A percentile compares a stretch with the other conserved stretches of the same genome.
Conservation (phyloP, 2,888 invertebrate species). For the Parnassius orleans region DNA sequence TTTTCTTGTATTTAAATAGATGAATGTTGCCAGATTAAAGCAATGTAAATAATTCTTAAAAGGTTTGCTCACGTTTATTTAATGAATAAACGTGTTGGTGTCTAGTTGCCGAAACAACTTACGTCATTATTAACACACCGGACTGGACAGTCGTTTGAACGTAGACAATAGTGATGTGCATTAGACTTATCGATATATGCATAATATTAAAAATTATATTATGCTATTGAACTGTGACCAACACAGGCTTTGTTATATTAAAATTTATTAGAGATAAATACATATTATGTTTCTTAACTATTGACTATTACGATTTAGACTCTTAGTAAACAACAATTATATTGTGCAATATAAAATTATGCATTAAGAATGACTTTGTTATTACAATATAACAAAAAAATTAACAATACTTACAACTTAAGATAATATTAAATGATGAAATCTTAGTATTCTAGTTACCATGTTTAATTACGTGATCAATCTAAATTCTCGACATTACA, state of each 20-base stretch:
- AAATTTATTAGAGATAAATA: no score
- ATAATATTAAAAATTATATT: background rate
- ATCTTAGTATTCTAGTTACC: background rate
- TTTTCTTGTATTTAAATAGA: background rate
- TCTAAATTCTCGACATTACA: conserved; percentile 28
- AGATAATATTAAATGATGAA: no score
- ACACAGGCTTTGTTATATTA: no score
- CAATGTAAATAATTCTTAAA: conserved; percentile 1
- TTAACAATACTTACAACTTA: no score
- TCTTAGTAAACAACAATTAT: no score
- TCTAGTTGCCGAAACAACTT: conserved; percentile 68
- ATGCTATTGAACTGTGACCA: no score
- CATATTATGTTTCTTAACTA: no score
- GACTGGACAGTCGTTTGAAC: conserved; percentile 48
- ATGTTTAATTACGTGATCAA: conserved; percentile 17
- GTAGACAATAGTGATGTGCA: conserved; percentile 26
- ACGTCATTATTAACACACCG: conserved; percentile 65
- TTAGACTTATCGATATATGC: conserved; percentile 2
- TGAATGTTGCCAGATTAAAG: background rate
- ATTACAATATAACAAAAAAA: no score
- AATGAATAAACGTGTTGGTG: conserved; percentile 29
- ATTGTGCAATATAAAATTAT: no score
- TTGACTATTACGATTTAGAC: no score
- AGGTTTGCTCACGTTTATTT: conserved; percentile 12
- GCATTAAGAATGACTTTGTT: no score